These are phyloP conservation scores for Euschistus heros DNA, from an alignment of 1,140 invertebrate genomes.

Conservation along the genomic window DNA sequence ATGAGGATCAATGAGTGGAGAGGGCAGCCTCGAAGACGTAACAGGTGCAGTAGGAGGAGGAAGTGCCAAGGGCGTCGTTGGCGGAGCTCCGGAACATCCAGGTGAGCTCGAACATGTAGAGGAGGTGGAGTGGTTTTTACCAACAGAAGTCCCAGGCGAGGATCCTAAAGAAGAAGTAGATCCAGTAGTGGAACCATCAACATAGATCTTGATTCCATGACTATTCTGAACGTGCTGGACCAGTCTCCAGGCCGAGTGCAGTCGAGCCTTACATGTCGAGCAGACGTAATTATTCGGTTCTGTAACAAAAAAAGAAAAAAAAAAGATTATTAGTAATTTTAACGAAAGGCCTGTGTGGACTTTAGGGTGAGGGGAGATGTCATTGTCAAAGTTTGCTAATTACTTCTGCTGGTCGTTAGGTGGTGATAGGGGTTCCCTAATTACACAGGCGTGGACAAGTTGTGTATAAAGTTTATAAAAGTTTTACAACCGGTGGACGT, in stretches of 20 bases:
- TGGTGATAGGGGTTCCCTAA: not conserved
- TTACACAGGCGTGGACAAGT: slow-evolving; percentile 4
- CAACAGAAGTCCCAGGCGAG: slow-evolving; percentile 37
- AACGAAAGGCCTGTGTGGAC: not conserved
- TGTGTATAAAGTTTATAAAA: slow-evolving; percentile 3
- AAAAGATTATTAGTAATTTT: slow-evolving; percentile 19
- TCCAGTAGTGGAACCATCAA: slow-evolving; percentile 46
- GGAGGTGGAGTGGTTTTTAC: slow-evolving; percentile 42
- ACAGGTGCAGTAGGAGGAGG: slow-evolving; percentile 44
- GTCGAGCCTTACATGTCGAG: slow-evolving; percentile 81
- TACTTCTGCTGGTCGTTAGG: slow-evolving; percentile 10
- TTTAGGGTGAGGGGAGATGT: not conserved
- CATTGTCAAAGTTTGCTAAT: slow-evolving; percentile 18
- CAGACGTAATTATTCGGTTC: slow-evolving; percentile 91
- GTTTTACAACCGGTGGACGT: slow-evolving; percentile 2
- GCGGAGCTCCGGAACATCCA: slow-evolving; percentile 34
- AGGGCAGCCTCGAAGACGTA: slow-evolving; percentile 22
- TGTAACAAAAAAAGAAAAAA: slow-evolving; percentile 51
- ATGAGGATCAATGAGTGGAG: slow-evolving; percentile 35
- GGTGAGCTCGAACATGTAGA: slow-evolving; percentile 41
- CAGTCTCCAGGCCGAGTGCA: slow-evolving; percentile 84
- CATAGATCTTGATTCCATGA: slow-evolving; percentile 88
- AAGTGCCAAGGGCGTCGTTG: slow-evolving; percentile 39
- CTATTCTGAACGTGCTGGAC: slow-evolving; percentile 89
- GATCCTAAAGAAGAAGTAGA: slow-evolving; percentile 32